Percentiles rank a stretch among this genome's conserved stretches.
Conservation (phyloP, 2,797 vertebrate species). For the Sebastes diploproa region DNA sequence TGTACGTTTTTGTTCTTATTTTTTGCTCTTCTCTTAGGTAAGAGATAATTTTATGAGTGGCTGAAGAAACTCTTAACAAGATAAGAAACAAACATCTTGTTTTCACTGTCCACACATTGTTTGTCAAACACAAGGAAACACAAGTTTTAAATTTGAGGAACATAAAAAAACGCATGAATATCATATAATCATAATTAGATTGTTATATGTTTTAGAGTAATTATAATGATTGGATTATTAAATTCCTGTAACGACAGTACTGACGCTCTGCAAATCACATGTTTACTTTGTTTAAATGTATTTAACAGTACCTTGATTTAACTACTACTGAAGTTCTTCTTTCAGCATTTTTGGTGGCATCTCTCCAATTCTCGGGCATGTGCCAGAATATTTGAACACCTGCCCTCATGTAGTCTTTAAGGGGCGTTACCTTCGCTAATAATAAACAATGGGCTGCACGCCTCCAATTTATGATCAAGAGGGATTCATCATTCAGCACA, state of each 20-base stretch:
- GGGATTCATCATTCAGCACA: background rate
- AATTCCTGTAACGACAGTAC: background rate
- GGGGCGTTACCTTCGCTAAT: background rate
- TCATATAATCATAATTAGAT: background rate
- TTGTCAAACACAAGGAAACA: background rate
- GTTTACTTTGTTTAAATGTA: background rate
- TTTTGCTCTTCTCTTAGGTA: no score
- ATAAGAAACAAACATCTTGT: background rate
- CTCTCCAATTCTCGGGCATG: background rate
- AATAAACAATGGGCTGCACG: background rate
- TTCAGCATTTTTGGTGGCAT: background rate
- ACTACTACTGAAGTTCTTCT: background rate
- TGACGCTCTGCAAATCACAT: background rate
- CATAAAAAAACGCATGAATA: background rate
- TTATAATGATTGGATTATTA: background rate
- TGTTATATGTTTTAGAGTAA: background rate
- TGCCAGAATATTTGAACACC: background rate
- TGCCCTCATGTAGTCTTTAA: background rate
- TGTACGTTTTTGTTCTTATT: background rate
- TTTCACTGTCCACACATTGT: background rate
- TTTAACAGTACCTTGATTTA: background rate
- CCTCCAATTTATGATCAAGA: background rate
- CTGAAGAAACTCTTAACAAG: background rate
- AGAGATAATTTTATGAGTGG: background rate
- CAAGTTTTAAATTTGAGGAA: background rate